Conservation (phyloP, 2,113 vertebrate genomes). For the Ptychochromis oligacanthus region DNA sequence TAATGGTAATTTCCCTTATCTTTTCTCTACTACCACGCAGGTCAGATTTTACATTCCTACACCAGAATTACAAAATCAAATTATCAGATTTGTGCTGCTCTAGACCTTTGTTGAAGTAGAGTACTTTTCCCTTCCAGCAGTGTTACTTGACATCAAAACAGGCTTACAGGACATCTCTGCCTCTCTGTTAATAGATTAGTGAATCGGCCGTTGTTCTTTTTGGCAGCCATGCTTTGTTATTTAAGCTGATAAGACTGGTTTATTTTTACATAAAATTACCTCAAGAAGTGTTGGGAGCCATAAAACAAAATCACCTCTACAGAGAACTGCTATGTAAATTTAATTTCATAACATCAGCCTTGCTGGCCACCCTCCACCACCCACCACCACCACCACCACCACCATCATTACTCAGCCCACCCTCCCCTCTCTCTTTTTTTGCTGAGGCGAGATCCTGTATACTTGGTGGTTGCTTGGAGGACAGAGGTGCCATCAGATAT, state of each 20-base stretch:
- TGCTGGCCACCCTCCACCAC: constrained; percentile 3
- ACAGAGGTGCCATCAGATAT: constrained; percentile 68
- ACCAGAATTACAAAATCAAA: not conserved
- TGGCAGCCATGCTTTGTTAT: constrained; percentile 16
- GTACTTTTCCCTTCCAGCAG: not conserved
- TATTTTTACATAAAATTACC: constrained; percentile 39
- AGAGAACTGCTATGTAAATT: constrained; percentile 26
- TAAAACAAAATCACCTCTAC: constrained; percentile 48
- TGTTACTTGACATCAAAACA: not conserved
- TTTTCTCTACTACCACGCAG: not conserved
- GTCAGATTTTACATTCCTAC: not conserved
- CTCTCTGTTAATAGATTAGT: constrained; percentile 3
- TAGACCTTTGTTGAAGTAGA: not conserved
- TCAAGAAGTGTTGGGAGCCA: constrained; percentile 24
- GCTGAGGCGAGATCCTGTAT: constrained; percentile 31
- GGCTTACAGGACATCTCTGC: not conserved
- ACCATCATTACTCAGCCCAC: constrained; percentile 36
- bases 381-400: constrained; percentile 3
- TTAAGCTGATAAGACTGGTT: constrained; percentile 13
- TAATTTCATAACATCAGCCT: constrained; percentile 27
- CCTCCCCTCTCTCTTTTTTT: constrained; percentile 19
- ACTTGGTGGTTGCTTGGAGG: constrained; percentile 43
- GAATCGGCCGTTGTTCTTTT: not conserved
- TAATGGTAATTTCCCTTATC: not conserved
- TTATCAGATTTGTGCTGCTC: not conserved